Conservation (phyloP, 1,140 invertebrate species). For the Macrosteles quadrilineatus region DNA sequence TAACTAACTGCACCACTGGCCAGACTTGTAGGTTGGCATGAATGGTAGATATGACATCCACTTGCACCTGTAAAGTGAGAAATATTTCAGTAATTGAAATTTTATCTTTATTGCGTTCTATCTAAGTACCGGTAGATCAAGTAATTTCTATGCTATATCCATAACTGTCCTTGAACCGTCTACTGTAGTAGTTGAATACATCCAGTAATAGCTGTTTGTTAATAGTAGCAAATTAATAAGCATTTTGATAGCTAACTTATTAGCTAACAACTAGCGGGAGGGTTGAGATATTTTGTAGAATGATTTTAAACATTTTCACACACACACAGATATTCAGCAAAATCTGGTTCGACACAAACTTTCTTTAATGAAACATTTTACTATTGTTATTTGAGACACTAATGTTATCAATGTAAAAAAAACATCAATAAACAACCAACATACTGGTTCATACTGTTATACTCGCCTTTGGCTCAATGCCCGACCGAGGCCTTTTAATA, state of each 20-base stretch:
- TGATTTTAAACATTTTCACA: too few species aligned
- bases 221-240: neutral
- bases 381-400: too few species aligned
- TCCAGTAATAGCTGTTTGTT: neutral
- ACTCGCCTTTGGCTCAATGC: too few species aligned
- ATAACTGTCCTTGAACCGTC: neutral
- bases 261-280: too few species aligned
- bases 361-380: too few species aligned
- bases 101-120: constrained; percentile 5
- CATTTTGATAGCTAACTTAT: neutral
- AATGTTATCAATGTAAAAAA: too few species aligned
- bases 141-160: neutral
- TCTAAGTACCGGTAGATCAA: neutral
- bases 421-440: too few species aligned
- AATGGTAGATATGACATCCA: constrained; percentile 69
- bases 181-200: neutral
- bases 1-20: constrained; percentile 3
- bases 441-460: too few species aligned
- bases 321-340: too few species aligned
- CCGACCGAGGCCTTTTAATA: too few species aligned
- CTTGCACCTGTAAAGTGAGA: constrained; percentile 57
- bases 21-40: constrained; percentile 64
- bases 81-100: neutral
- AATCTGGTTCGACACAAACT: too few species aligned
- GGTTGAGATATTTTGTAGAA: too few species aligned